phyloP scores from a whole-genome alignment of 2,113 vertebrate genomes.

The Chauna torquata region DNA sequence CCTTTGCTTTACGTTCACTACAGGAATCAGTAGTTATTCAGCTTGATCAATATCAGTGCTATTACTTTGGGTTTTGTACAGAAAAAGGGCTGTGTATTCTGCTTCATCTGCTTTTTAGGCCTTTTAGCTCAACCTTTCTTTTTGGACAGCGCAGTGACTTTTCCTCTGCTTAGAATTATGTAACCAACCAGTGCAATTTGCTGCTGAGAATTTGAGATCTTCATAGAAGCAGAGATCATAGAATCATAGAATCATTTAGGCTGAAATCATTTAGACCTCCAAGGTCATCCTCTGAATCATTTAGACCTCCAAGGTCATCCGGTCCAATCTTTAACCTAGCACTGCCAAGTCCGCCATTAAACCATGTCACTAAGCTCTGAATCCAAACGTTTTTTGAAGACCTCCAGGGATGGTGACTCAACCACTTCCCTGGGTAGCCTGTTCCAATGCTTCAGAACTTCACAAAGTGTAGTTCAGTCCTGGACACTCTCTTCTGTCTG shows the following conservation, averaged over 20 bases:
- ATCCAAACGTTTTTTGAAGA: no score
- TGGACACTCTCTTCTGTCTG: not conserved
- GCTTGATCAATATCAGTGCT: not conserved
- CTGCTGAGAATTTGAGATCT: not conserved
- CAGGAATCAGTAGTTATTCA: not conserved
- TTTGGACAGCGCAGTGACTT: not conserved
- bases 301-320: no score
- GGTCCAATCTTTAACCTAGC: no score
- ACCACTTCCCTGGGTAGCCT: no score
- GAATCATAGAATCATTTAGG: no score
- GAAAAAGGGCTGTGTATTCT: not conserved
- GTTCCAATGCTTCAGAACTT: no score
- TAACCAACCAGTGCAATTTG: not conserved
- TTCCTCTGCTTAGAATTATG: not conserved
- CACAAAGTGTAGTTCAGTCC: not conserved
- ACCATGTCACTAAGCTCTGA: no score
- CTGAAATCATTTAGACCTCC: no score
- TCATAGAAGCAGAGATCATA: not conserved
- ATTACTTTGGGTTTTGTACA: not conserved
- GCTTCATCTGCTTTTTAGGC: not conserved
- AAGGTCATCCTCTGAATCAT: no score
- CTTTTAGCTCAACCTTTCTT: not conserved
- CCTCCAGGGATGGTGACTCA: no score
- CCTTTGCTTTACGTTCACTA: not conserved
- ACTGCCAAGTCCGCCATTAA: no score